Percentiles rank a stretch among this genome's conserved stretches.
Evolutionary conservation across 1,140 invertebrate genomes (phyloP).

Genomic region (Gonatopus flavifemur): DNA sequence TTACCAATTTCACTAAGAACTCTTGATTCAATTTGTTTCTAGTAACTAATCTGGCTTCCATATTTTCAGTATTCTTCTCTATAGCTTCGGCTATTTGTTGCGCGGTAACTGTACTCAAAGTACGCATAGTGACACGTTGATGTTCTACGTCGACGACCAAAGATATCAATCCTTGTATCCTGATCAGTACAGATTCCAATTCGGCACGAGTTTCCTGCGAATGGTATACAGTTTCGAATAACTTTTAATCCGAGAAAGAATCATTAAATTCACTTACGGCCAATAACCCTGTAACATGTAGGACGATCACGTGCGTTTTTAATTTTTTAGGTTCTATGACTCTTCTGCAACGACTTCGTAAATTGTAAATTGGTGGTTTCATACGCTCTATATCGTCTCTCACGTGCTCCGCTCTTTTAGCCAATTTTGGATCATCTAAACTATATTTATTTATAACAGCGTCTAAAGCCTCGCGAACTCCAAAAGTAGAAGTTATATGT

Average conservation of each 20-base stretch:
- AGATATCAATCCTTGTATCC: constrained; percentile 55
- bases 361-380: constrained; percentile 56
- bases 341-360: constrained; percentile 50
- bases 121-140: constrained; percentile 56
- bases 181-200: constrained; percentile 51
- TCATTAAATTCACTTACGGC: constrained; percentile 40
- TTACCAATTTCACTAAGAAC: constrained; percentile 53
- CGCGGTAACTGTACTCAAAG: constrained; percentile 49
- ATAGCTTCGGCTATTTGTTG: constrained; percentile 56
- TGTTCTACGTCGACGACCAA: constrained; percentile 57
- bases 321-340: constrained; percentile 56
- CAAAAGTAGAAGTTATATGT: constrained; percentile 57
- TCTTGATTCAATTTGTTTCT: constrained; percentile 59
- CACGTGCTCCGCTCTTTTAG: constrained; percentile 44
- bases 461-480: constrained; percentile 52
- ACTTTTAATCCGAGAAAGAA: neutral
- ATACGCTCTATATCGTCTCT: constrained; percentile 54
- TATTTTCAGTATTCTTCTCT: constrained; percentile 45
- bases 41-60: constrained; percentile 56
- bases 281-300: constrained; percentile 52
- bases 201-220: constrained; percentile 53
- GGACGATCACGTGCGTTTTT: constrained; percentile 51
- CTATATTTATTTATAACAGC: constrained; percentile 49
- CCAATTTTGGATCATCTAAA: constrained; percentile 44
- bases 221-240: constrained; percentile 3